Base-by-base conservation (phyloP, 2,113 vertebrate genomes). In the Hydropotes inermis region DNA sequence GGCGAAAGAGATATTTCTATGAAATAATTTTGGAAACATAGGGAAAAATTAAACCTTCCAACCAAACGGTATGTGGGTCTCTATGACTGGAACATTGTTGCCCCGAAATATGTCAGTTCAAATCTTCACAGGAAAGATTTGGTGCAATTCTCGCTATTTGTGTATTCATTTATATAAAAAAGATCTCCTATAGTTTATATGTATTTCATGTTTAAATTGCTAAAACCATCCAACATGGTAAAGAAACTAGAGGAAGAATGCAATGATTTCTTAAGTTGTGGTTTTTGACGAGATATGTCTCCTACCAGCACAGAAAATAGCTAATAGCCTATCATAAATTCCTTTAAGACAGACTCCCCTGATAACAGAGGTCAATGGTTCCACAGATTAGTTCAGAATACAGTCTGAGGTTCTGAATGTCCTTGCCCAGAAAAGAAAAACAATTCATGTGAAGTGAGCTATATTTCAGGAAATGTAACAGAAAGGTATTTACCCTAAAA, bases 261-360 rank as follows among this genome's bases (percentile, higher is more conserved):
- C 84, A 85, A 6, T 81, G 1, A 79, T 79, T 89, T 96, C 36
- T 95, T 1, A 0, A 7, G 81, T 9, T 1, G 0, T 85, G 52
- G 47, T 67, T 82, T 90, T 96, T 97, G 58, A 96, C 89, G 2
- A 97, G 82, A 78, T 50, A 45, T 81, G 27, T 47, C 92, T 95
- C 76, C 87, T 74, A 89, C 54, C 61, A 87, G 45, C n/a, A 83
- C 58, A 96, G 64, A 55, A 97, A 88, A 64, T n/a, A 94, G 87
- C 36, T 84, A 82, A 9, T 5, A 74, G 43, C 52, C 45, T 47
- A 9, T 43, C 57, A 3, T 95, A 96, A 96, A 79, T 98, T 94
- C 87, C 76, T n/a, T 9, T 94, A 57, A 87, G 45, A 92, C 67
- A 98, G 89, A 94, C 28, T 87, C 87, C 64, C 39, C 87, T 95